Evolutionary conservation across 2,113 vertebrate genomes (phyloP), one percentile per base, ranked within the genome.

Genomic region (Excalfactoria chinensis): DNA sequence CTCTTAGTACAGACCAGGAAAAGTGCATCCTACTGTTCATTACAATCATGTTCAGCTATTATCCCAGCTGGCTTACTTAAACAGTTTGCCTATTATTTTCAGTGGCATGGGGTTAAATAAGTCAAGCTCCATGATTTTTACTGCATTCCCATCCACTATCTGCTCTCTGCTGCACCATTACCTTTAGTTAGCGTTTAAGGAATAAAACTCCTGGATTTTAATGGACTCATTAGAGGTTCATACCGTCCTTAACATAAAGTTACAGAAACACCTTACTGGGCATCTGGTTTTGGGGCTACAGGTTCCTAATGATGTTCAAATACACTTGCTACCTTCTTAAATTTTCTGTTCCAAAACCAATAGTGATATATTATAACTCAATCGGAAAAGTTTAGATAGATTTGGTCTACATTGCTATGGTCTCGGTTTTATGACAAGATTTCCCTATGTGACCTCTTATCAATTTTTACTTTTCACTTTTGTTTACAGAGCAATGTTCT

Each of bases 141-240:
- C 46, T 89, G 67, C 19, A n/a, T 66, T 86, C 49, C 49, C 73
- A 88, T n/a, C 9, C 20, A 68, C 67, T 76, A 17, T 13, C 49
- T 26, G 28, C 7, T 79, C 56, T 85, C 41, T 28, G 56, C 4
- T 73, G 43, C 68, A 89, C 22, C 71, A 80, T 80, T 92, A 89
- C 51, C 56, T 92, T 90, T 90, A 73, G 89, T 83, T 73, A 90
- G 51, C 8, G 26, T 49, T 23, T 79, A 84, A 81, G 64, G 49
- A 93, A 90, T 59, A 96, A 83, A 85, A 59, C 46, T 68, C 63
- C 46, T 83, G 41, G 71, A 77, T 82, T 89, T 87, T 85, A 76
- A 63, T 18, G 11, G 60, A 64, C 51, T 89, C 71, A 63, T 92
- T 34, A 91, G 49, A 84, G 8, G 46, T 62, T 56, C 3, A 8